These are phyloP conservation scores for Sarcophaga carnaria DNA, from an alignment of 2,888 invertebrate genomes.

Conservation along the genomic window DNA sequence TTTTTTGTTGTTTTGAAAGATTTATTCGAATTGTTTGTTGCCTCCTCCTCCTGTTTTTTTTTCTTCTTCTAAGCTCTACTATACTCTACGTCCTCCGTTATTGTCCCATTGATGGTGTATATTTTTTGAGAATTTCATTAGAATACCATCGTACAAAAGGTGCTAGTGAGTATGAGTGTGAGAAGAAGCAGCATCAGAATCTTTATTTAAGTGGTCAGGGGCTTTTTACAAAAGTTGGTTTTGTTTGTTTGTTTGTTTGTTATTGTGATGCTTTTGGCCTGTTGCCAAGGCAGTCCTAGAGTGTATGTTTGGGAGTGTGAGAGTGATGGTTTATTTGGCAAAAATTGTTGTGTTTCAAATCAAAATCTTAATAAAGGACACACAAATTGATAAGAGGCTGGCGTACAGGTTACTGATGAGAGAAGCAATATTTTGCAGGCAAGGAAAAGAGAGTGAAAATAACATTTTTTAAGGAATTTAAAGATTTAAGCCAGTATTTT, in stretches of 20 bases:
- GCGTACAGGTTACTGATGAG: no score
- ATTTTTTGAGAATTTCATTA: slow-evolving; percentile 1
- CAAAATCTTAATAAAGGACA: slow-evolving; percentile 3
- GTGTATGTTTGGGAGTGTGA: not conserved
- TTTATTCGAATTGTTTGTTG: not conserved
- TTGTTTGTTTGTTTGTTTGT: no score
- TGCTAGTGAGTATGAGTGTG: slow-evolving; percentile 1
- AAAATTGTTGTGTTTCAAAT: slow-evolving; percentile 20
- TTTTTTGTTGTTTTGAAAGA: slow-evolving; percentile 10
- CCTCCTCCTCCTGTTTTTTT: not conserved
- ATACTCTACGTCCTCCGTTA: not conserved
- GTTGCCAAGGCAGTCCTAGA: slow-evolving; percentile 50
- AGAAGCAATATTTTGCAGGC: no score
- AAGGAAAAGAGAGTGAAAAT: no score
- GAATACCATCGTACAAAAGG: not conserved
- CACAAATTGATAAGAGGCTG: not conserved
- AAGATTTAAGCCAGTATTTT: no score
- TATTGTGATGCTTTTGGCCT: slow-evolving; percentile 24
- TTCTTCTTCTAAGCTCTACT: not conserved
- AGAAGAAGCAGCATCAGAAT: no score
- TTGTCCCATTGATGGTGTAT: not conserved
- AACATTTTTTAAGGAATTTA: no score
- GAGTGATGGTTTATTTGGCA: not conserved
- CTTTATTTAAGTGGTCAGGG: no score
- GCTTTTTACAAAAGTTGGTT: no score